Evolutionary conservation across 2,797 vertebrate genomes (phyloP).

Genomic region (Champsocephalus esox): DNA sequence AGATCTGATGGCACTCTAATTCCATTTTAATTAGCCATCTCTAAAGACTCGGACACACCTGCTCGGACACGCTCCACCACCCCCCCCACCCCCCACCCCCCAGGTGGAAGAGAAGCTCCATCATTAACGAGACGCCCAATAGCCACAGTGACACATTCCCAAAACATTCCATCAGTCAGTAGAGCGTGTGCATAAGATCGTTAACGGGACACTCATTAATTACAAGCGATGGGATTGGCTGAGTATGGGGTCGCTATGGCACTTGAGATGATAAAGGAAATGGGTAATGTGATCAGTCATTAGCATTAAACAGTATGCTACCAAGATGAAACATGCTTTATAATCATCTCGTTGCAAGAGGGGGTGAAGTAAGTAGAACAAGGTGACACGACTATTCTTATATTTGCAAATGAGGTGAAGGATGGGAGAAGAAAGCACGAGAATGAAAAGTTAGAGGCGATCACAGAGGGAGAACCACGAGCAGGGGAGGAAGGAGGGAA

Average conservation of each 20-base stretch:
- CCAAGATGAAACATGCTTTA: slow-evolving; percentile 53
- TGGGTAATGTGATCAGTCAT: slow-evolving; percentile 73
- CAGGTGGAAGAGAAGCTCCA: slow-evolving; percentile 35
- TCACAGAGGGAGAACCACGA: slow-evolving; percentile 21
- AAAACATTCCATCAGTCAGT: slow-evolving; percentile 80
- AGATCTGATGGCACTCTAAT: slow-evolving; percentile 46
- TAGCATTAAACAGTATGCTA: slow-evolving; percentile 62
- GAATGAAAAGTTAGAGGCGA: slow-evolving; percentile 9
- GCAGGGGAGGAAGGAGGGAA: slow-evolving; percentile 8
- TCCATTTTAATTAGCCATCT: slow-evolving; percentile 63
- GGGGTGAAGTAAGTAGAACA: slow-evolving; percentile 36
- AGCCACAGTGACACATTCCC: slow-evolving; percentile 69
- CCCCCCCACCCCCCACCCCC: no score
- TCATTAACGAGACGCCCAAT: slow-evolving; percentile 66
- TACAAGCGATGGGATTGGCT: slow-evolving; percentile 63
- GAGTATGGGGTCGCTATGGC: slow-evolving; percentile 63
- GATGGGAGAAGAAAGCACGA: slow-evolving; percentile 1
- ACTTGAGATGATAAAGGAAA: slow-evolving; percentile 74
- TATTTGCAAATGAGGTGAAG: slow-evolving; percentile 25
- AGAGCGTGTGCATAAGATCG: slow-evolving; percentile 63
- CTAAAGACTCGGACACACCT: slow-evolving; percentile 65
- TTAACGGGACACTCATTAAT: slow-evolving; percentile 74
- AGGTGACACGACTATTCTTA: slow-evolving; percentile 19
- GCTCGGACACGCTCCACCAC: slow-evolving; percentile 57
- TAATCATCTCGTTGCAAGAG: slow-evolving; percentile 42